Percentiles rank a stretch among this genome's conserved stretches.
phyloP scores from a whole-genome alignment of 2,797 vertebrate genomes.

The Delichon dasypus region DNA sequence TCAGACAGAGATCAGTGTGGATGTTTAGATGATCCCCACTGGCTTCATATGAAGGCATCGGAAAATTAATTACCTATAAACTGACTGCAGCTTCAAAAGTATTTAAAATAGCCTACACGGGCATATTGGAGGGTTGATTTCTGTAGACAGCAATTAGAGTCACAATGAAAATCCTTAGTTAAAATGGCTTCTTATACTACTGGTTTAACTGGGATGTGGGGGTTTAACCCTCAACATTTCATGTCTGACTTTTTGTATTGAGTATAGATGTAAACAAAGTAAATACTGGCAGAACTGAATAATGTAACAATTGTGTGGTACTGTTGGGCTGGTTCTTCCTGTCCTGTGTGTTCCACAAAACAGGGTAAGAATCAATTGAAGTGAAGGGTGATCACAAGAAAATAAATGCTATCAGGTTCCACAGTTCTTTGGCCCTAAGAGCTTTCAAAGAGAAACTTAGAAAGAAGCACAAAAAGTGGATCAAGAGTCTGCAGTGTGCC shows the following conservation, averaged over 20 bases:
- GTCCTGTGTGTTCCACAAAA: neutral
- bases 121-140: neutral
- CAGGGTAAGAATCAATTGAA: conserved; percentile 20
- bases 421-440: conserved; percentile 24
- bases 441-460: conserved; percentile 27
- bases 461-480: conserved; percentile 43
- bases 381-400: conserved; percentile 5
- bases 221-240: neutral
- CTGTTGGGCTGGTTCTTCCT: neutral
- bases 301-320: neutral
- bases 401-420: conserved; percentile 5
- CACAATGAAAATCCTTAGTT: neutral
- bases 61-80: conserved; percentile 3
- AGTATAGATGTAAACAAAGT: neutral
- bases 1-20: neutral
- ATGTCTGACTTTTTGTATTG: neutral
- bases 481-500: conserved; percentile 67
- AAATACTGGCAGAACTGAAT: neutral
- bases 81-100: neutral
- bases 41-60: neutral
- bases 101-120: neutral
- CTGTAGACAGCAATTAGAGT: neutral
- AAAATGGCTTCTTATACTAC: neutral
- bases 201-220: neutral
- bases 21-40: neutral